phyloP scores from a whole-genome alignment of 2,113 vertebrate species.

The Leptobrachium ailaonicum region DNA sequence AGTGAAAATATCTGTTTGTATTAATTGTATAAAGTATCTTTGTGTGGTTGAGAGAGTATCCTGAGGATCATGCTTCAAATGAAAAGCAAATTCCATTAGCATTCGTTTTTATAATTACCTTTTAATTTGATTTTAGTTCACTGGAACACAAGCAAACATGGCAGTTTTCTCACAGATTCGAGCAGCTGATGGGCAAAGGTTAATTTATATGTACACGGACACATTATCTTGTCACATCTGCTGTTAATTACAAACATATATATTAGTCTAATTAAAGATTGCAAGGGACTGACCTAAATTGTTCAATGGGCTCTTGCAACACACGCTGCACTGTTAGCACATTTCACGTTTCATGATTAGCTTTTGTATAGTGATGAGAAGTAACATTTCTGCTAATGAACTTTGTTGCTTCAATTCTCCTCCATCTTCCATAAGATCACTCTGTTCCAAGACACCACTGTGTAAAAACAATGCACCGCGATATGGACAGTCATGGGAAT shows the following conservation, averaged over 20 bases:
- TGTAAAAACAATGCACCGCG: slow-evolving; percentile 68
- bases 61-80: slow-evolving; percentile 54
- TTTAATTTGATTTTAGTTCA: slow-evolving; percentile 73
- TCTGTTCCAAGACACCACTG: slow-evolving; percentile 64
- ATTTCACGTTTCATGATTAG: slow-evolving; percentile 69
- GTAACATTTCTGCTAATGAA: slow-evolving; percentile 68
- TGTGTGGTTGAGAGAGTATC: slow-evolving; percentile 53
- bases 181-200: slow-evolving; percentile 95
- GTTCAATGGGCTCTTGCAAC: slow-evolving; percentile 72
- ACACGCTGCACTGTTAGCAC: slow-evolving; percentile 68
- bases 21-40: slow-evolving; percentile 26
- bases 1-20: slow-evolving; percentile 49
- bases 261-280: slow-evolving; percentile 81
- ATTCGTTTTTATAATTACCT: slow-evolving; percentile 92
- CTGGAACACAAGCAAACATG: slow-evolving; percentile 77
- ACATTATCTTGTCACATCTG: slow-evolving; percentile 89
- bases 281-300: slow-evolving; percentile 80
- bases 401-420: slow-evolving; percentile 53
- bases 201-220: slow-evolving; percentile 89
- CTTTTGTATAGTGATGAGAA: slow-evolving; percentile 67
- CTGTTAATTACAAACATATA: slow-evolving; percentile 95
- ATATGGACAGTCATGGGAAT: slow-evolving; percentile 70
- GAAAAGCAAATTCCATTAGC: slow-evolving; percentile 76
- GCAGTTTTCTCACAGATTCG: slow-evolving; percentile 88
- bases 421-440: slow-evolving; percentile 63